Evolutionary conservation across 2,797 vertebrate species (phyloP).

Genomic region (Manis pentadactyla): DNA sequence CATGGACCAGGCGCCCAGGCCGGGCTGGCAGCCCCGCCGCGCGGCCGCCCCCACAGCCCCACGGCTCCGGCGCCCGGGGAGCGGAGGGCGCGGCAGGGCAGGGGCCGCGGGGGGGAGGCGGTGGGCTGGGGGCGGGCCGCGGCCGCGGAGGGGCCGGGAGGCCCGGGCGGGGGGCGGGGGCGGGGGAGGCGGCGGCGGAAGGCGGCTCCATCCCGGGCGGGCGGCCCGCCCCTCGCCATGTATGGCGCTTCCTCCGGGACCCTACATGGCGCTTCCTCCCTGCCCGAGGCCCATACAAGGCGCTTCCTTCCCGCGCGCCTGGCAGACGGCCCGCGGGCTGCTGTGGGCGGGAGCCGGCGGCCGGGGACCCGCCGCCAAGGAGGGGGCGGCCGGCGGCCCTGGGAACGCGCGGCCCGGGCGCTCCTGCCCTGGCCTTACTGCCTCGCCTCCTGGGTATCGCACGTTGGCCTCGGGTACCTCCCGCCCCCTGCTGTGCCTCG

Average conservation of each 20-base stretch:
- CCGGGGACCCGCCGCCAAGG: constrained; percentile 56
- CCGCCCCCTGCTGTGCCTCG: neutral
- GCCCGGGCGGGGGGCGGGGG: neutral
- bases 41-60: neutral
- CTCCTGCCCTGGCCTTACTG: neutral
- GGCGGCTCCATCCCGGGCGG: constrained; percentile 21
- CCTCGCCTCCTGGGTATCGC: neutral
- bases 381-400: constrained; percentile 58
- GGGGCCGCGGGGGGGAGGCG: too few species aligned
- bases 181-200: constrained; percentile 68
- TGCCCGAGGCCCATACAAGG: constrained; percentile 89
- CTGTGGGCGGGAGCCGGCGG: constrained; percentile 57
- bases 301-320: constrained; percentile 85
- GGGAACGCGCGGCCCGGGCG: neutral
- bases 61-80: rapidly evolving
- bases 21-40: neutral
- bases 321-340: constrained; percentile 87
- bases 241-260: constrained; percentile 86
- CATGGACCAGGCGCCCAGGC: neutral
- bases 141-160: rapidly evolving
- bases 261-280: constrained; percentile 91
- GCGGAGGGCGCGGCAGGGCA: too few species aligned
- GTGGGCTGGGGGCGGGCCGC: too few species aligned
- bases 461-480: neutral
- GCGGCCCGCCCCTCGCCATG: constrained; percentile 81